Conservation (phyloP, 2,888 invertebrate species). For the Aphidius colemani region DNA sequence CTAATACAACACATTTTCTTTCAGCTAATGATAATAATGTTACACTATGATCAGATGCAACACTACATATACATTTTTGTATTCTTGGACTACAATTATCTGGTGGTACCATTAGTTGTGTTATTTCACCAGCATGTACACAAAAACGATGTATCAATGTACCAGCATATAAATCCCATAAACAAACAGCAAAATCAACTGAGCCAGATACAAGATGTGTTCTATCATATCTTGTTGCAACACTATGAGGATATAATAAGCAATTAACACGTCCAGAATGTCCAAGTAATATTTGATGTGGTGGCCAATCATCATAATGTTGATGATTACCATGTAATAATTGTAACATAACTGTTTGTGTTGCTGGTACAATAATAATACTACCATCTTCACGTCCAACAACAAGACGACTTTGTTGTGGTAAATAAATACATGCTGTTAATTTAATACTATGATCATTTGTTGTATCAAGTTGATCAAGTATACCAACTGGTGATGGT, state of each 20-base stretch:
- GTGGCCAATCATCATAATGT: slow-evolving; percentile 83
- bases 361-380: slow-evolving; percentile 94
- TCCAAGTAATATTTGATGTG: slow-evolving; percentile 84
- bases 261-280: slow-evolving; percentile 95
- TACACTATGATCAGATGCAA: slow-evolving; percentile 97
- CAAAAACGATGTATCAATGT: slow-evolving; percentile 91
- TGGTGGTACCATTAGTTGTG: slow-evolving; percentile 92
- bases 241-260: slow-evolving; percentile 91
- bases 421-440: slow-evolving; percentile 92
- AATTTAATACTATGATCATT: slow-evolving; percentile 77
- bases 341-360: slow-evolving; percentile 92
- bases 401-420: slow-evolving; percentile 90
- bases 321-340: slow-evolving; percentile 87
- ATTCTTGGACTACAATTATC: slow-evolving; percentile 86
- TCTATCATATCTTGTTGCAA: slow-evolving; percentile 86
- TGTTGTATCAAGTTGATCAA: slow-evolving; percentile 83
- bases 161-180: slow-evolving; percentile 94
- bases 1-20: slow-evolving; percentile 92
- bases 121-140: slow-evolving; percentile 97
- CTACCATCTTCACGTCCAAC: slow-evolving; percentile 95
- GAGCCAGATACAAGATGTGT: slow-evolving; percentile 93
- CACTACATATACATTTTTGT: slow-evolving; percentile 93
- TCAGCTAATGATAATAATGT: slow-evolving; percentile 90
- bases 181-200: slow-evolving; percentile 94
- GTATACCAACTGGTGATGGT: slow-evolving; percentile 86